These are phyloP conservation scores for Agapornis roseicollis DNA, from an alignment of 2,113 vertebrate species.

Conservation along the genomic window DNA sequence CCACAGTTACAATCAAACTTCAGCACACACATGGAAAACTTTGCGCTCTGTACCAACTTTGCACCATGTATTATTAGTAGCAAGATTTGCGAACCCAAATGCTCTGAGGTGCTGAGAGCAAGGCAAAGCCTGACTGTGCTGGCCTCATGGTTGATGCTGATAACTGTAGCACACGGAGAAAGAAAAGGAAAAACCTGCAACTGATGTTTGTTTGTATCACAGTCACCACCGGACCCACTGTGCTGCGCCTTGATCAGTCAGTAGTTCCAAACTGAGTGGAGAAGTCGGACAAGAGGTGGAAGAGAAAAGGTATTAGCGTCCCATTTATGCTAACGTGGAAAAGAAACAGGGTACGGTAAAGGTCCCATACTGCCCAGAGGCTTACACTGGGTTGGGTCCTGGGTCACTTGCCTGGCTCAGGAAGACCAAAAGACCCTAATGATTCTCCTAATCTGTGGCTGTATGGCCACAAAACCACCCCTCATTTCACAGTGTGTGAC, in stretches of 20 bases:
- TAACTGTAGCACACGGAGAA: not conserved
- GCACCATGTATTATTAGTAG: conserved; percentile 52
- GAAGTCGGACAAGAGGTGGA: not conserved
- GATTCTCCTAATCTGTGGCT: not conserved
- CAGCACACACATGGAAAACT: conserved; percentile 11
- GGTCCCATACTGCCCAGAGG: not conserved
- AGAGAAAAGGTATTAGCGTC: not conserved
- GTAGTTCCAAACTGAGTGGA: not conserved
- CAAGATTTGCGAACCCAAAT: not conserved
- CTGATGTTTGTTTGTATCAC: not conserved
- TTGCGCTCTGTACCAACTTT: conserved; percentile 53
- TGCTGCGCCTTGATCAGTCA: not conserved
- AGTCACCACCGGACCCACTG: not conserved
- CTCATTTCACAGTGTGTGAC: not conserved
- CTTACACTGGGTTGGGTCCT: not conserved
- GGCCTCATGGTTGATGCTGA: not conserved
- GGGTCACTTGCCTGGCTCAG: not conserved
- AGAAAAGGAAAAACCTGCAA: not conserved
- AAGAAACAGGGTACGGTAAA: not conserved
- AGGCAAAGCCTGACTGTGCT: conserved; percentile 9
- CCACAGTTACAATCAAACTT: conserved; percentile 60
- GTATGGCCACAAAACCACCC: not conserved
- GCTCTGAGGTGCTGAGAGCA: conserved; percentile 37
- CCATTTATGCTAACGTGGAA: not conserved
- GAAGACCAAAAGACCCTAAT: not conserved